Conservation (phyloP, 1,140 invertebrate species). For the Eriosoma lanigerum region DNA sequence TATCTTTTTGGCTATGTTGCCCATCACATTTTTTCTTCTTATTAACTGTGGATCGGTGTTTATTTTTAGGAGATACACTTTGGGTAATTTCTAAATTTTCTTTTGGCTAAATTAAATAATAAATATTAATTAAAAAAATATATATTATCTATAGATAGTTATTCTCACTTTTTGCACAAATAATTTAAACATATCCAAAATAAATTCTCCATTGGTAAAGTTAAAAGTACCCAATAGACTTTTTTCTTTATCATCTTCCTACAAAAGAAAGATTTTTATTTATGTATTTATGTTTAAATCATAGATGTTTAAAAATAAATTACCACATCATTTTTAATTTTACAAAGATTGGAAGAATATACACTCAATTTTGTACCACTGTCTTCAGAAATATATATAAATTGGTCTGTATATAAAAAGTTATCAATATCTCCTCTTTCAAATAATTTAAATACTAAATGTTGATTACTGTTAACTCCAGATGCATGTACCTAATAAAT, state of each 20-base stretch:
- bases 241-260: slow-evolving; percentile 48
- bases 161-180: slow-evolving; percentile 57
- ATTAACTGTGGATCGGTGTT: not conserved
- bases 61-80: slow-evolving; percentile 31
- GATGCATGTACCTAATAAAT: slow-evolving; percentile 64
- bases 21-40: slow-evolving; percentile 37
- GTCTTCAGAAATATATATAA: slow-evolving; percentile 65
- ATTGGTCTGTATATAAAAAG: slow-evolving; percentile 64
- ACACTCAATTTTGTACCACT: slow-evolving; percentile 62
- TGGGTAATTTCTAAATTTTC: slow-evolving; percentile 10
- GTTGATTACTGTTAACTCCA: slow-evolving; percentile 66
- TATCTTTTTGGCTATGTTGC: slow-evolving; percentile 32
- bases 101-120: slow-evolving; percentile 1
- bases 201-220: slow-evolving; percentile 31
- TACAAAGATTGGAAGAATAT: slow-evolving; percentile 66
- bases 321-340: slow-evolving; percentile 64
- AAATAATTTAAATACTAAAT: slow-evolving; percentile 71
- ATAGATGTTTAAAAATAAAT: slow-evolving; percentile 53
- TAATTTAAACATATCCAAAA: slow-evolving; percentile 55
- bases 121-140: not conserved
- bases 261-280: not conserved
- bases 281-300: too few relatives aligned
- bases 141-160: slow-evolving; percentile 53
- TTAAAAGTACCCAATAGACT: slow-evolving; percentile 43
- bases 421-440: slow-evolving; percentile 62